Conservation (phyloP, 2,888 invertebrate species). For the Drosophila infuscata region DNA sequence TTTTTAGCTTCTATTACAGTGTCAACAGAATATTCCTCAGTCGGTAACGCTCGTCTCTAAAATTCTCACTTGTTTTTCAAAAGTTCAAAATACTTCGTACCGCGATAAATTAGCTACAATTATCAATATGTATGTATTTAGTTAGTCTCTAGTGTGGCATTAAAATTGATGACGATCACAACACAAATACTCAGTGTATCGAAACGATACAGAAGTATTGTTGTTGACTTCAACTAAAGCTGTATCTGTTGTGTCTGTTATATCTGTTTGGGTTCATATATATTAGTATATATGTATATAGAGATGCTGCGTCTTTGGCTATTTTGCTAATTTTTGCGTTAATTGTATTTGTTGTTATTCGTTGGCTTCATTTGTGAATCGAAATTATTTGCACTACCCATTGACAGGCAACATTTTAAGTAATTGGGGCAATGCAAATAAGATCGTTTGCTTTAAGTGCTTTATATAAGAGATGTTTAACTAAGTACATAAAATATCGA, state of each 20-base stretch:
- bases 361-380: constrained; percentile 43
- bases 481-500: constrained; percentile 4
- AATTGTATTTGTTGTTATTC: constrained; percentile 40
- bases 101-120: constrained; percentile 12
- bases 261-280: not conserved
- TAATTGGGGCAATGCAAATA: constrained; percentile 63
- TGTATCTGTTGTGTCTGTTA: not conserved
- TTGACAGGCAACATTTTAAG: constrained; percentile 46
- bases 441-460: constrained; percentile 30
- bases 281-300: not conserved
- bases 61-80: not conserved
- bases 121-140: constrained; percentile 5
- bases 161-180: constrained; percentile 5
- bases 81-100: constrained; percentile 19
- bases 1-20: not conserved
- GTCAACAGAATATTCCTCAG: not conserved
- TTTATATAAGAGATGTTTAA: constrained; percentile 55
- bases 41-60: not conserved
- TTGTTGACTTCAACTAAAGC: not conserved
- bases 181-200: not conserved
- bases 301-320: constrained; percentile 13
- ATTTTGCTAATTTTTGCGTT: constrained; percentile 37
- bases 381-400: constrained; percentile 43
- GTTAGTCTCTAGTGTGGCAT: constrained; percentile 14
- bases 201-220: constrained; percentile 1